phyloP scores from a whole-genome alignment of 2,888 invertebrate species.

The Chironomus tentans region DNA sequence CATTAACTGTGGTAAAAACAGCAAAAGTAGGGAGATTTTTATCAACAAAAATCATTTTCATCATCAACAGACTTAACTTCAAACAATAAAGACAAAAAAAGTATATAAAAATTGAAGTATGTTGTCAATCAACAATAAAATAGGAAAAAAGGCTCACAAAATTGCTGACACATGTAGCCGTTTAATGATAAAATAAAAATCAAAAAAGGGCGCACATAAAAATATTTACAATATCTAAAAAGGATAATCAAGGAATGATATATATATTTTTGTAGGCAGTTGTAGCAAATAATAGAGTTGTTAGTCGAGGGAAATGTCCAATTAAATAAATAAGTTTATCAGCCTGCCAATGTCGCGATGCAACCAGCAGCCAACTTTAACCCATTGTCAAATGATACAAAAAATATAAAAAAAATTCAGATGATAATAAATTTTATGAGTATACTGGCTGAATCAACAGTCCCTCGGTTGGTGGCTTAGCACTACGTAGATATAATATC shows the following conservation, averaged over 20 bases:
- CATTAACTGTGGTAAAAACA: neutral
- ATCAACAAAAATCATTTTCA: neutral
- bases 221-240: neutral
- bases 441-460: neutral
- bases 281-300: neutral
- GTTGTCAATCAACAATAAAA: neutral
- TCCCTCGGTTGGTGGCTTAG: neutral
- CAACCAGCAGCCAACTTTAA: neutral
- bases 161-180: constrained; percentile 26
- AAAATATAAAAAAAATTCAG: neutral
- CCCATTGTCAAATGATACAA: neutral
- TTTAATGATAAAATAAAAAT: neutral
- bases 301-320: neutral
- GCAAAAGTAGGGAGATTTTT: neutral
- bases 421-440: constrained; percentile 9
- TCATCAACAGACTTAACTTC: neutral
- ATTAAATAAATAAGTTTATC: neutral
- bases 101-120: neutral
- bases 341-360: neutral
- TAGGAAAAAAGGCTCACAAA: neutral
- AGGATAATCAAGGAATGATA: constrained; percentile 8
- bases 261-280: neutral
- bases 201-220: neutral
- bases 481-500: neutral
- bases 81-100: neutral